Evolutionary conservation across 2,113 vertebrate genomes (phyloP), one percentile per base, ranked within the genome.

Genomic region (Arothron firmamentum): DNA sequence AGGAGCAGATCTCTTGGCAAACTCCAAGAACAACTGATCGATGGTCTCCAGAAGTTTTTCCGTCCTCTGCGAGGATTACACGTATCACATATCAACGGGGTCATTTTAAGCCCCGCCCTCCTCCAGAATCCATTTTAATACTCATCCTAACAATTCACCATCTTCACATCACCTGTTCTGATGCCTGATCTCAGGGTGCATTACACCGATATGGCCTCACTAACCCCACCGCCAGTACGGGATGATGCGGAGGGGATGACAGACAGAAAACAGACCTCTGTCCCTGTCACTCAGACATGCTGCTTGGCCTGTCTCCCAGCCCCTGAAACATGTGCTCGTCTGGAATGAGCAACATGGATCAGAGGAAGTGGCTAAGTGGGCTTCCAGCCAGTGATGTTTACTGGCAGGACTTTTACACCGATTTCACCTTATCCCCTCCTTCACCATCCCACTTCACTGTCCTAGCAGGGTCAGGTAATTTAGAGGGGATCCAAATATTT

Each of bases 21-120:
- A 93, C 84, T 93, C 92, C 78, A 93, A 62, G 74, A 91, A 92
- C 80, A 93, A 67, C 83, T 93, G 92, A 77, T 93, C 92, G 62
- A 93, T 89, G 0, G 91, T 93, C 64, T 93, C 92, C 82, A 91
- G 70, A 60, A 93, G 83, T 66, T 93, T 93, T 5, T 93, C 91
- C 21, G 91, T 89, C 13, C 92, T 88, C 92, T 93, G 76, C 41
- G 20, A 76, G 4, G 20, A 76, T 62, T 21, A 69, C 25, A 59
- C 48, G 18, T 4, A 48, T 48, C 49, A 60, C 42, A 54, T 38
- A 19, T 55, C 41, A 23, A 12, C 20, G 62, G 16, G 48, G 31
- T 49, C 19, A 59, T 47, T 65, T 59, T 42, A 50, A 62, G 60
- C 16, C 14, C 20, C 25, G 63, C 54, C 47, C 18, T 5, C 1